Percentiles rank a stretch among this genome's conserved stretches.
These are phyloP conservation scores for Malurus cyaneus DNA, from an alignment of 2,113 vertebrate species.

Conservation along the genomic window DNA sequence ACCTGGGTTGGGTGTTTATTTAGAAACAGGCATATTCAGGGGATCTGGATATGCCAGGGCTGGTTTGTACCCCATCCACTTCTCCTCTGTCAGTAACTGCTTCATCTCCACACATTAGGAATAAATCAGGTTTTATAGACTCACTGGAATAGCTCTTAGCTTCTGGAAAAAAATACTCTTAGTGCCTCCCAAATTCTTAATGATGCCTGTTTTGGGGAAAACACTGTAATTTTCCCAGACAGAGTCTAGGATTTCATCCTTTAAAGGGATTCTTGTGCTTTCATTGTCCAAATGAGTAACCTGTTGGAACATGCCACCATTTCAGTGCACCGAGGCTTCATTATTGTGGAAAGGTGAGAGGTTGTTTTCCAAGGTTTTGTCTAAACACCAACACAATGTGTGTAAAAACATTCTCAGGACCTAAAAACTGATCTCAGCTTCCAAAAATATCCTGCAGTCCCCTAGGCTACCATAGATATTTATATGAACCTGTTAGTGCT, in stretches of 20 bases:
- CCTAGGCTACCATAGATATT: background rate
- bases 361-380: background rate
- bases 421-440: background rate
- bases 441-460: background rate
- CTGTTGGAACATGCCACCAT: background rate
- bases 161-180: background rate
- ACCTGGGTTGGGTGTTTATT: background rate
- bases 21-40: background rate
- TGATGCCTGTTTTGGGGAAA: background rate
- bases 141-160: background rate
- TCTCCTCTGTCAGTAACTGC: background rate
- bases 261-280: background rate
- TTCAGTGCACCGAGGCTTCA: background rate
- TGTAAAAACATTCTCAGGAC: background rate
- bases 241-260: background rate
- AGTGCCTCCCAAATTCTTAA: background rate
- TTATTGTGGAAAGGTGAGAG: background rate
- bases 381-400: background rate
- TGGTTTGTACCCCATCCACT: background rate
- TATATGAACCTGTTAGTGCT: background rate
- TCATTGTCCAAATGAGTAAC: background rate
- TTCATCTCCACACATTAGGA: background rate
- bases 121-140: background rate
- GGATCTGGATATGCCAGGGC: background rate
- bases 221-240: background rate